A percentile compares a stretch with the other conserved stretches of the same genome.
Conservation (phyloP, 1,140 invertebrate species). For the Oncopodura yosiiana region DNA sequence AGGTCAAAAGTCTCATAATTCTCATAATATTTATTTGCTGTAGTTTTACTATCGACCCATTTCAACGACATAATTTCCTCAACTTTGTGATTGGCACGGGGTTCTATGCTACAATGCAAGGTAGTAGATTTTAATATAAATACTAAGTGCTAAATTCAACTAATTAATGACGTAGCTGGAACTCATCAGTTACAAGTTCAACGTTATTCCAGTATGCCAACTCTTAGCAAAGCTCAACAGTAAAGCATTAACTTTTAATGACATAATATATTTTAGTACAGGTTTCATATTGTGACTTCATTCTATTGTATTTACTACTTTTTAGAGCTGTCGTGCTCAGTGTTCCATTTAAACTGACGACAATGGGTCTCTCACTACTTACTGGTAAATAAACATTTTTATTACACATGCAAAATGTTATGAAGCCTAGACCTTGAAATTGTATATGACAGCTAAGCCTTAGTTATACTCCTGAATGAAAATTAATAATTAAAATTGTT, state of each 20-base stretch:
- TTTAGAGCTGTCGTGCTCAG: not conserved
- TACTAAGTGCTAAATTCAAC: too few relatives aligned
- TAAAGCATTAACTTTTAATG: too few relatives aligned
- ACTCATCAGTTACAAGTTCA: constrained; percentile 24
- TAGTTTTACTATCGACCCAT: constrained; percentile 27
- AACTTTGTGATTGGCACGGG: constrained; percentile 22
- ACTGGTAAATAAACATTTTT: not conserved
- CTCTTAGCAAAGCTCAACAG: constrained; percentile 4
- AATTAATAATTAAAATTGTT: not conserved
- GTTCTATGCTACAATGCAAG: constrained; percentile 13
- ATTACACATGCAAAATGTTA: not conserved
- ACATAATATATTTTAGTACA: too few relatives aligned
- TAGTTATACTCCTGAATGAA: not conserved
- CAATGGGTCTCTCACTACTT: not conserved
- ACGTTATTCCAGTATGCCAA: constrained; percentile 21
- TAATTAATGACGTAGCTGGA: too few relatives aligned
- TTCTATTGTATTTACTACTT: too few relatives aligned
- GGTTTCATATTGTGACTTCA: too few relatives aligned
- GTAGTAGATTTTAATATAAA: too few relatives aligned
- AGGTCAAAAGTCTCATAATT: too few relatives aligned
- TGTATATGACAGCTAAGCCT: too few relatives aligned
- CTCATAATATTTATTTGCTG: not conserved
- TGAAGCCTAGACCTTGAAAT: too few relatives aligned
- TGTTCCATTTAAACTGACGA: not conserved
- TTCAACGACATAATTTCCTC: constrained; percentile 23